Conservation (phyloP, 2,888 invertebrate genomes). For the Scrobipalpa atriplicella region DNA sequence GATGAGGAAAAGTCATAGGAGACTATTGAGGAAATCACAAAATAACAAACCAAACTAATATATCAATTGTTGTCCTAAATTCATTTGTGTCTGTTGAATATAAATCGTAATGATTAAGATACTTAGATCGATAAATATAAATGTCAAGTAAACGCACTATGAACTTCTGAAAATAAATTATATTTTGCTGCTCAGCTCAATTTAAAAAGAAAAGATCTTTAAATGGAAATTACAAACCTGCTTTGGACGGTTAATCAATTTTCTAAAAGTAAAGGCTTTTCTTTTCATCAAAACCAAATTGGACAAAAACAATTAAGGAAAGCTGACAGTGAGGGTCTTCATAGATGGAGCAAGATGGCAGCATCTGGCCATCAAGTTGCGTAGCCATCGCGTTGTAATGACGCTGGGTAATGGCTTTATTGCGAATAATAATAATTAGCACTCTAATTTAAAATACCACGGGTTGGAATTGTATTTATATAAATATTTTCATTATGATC, state of each 20-base stretch:
- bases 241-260: not conserved
- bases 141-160: no score
- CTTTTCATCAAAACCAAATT: slow-evolving; percentile 23
- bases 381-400: slow-evolving; percentile 29
- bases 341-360: slow-evolving; percentile 41
- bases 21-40: slow-evolving; percentile 43
- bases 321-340: slow-evolving; percentile 42
- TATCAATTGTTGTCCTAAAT: not conserved
- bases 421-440: slow-evolving; percentile 40
- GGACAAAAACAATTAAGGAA: slow-evolving; percentile 30
- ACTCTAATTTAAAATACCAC: not conserved
- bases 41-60: slow-evolving; percentile 45
- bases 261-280: slow-evolving; percentile 31
- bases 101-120: no score
- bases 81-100: no score
- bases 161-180: no score
- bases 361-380: slow-evolving; percentile 24
- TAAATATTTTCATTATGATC: no score
- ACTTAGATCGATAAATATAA: no score
- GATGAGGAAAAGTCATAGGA: slow-evolving; percentile 48
- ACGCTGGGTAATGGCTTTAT: slow-evolving; percentile 43
- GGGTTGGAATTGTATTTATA: not conserved
- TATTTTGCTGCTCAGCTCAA: no score
- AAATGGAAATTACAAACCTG: not conserved
- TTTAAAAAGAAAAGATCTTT: not conserved